phyloP scores from a whole-genome alignment of 2,888 invertebrate genomes.

The Agrotis exclamationis region DNA sequence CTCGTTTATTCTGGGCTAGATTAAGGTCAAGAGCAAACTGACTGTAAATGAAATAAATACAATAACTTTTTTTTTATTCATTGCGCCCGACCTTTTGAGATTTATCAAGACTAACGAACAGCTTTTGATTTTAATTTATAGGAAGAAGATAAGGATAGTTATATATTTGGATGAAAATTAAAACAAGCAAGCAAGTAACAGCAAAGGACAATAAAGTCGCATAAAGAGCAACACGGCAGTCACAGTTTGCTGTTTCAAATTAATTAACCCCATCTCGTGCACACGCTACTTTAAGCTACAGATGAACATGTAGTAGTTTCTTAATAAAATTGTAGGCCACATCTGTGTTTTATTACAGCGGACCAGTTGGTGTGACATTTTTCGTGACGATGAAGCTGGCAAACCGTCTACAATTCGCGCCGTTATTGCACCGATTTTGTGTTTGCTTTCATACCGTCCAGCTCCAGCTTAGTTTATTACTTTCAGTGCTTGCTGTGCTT shows the following conservation, averaged over 20 bases:
- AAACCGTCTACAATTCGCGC: slow-evolving; percentile 44
- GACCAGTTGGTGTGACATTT: slow-evolving; percentile 57
- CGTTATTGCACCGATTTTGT: slow-evolving; percentile 59
- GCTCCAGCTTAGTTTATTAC: slow-evolving; percentile 49
- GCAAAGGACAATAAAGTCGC: not conserved
- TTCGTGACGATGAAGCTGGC: slow-evolving; percentile 58
- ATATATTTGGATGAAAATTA: too few relatives aligned
- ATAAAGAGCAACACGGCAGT: not conserved
- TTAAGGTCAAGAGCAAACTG: too few relatives aligned
- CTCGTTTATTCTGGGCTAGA: too few relatives aligned
- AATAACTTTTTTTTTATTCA: too few relatives aligned
- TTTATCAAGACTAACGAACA: too few relatives aligned
- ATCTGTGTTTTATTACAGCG: slow-evolving; percentile 66
- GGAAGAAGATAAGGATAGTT: too few relatives aligned
- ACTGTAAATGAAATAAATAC: too few relatives aligned
- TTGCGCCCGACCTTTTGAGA: too few relatives aligned
- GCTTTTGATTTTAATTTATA: not conserved
- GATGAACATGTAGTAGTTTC: slow-evolving; percentile 58
- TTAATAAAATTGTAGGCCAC: slow-evolving; percentile 63
- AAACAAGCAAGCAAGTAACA: not conserved
- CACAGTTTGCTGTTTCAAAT: slow-evolving; percentile 30
- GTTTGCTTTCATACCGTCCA: slow-evolving; percentile 52
- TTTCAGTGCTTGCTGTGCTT: slow-evolving; percentile 17
- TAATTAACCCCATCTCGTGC: slow-evolving; percentile 44
- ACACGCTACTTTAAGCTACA: slow-evolving; percentile 15